Percentiles rank a stretch among this genome's conserved stretches.
phyloP scores from a whole-genome alignment of 37 sponge, comb jelly and placozoan genomes.

The Ianthella basta region DNA sequence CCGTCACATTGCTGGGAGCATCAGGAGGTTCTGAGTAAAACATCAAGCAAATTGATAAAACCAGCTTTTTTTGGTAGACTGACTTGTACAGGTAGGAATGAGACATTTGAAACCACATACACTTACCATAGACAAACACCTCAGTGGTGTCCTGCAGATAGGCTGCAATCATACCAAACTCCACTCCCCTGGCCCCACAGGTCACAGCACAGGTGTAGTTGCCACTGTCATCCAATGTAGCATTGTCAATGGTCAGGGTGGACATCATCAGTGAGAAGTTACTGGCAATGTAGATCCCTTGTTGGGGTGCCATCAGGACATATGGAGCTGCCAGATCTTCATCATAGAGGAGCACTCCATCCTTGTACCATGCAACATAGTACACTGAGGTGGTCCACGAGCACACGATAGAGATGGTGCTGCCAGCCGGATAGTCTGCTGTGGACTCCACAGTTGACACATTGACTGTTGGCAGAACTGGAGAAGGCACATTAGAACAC shows the following conservation, averaged over 20 bases:
- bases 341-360: not conserved
- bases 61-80: too few species aligned
- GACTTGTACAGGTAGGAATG: too few species aligned
- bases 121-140: not conserved
- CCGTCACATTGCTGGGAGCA: too few species aligned
- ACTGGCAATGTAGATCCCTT: not conserved
- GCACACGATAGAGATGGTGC: too few species aligned
- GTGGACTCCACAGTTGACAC: too few species aligned
- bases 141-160: not conserved
- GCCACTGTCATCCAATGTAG: not conserved
- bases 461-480: too few species aligned
- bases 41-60: too few species aligned
- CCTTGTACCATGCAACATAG: conserved; percentile 19
- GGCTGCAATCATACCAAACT: not conserved
- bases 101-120: too few species aligned
- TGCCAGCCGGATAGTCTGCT: too few species aligned
- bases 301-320: not conserved
- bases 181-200: conserved; percentile 10
- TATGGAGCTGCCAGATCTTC: not conserved
- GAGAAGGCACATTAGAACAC: too few species aligned
- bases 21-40: too few species aligned
- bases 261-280: not conserved
- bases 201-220: conserved; percentile 20
- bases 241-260: not conserved
- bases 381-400: not conserved